Conservation (phyloP, 2,888 invertebrate species). For the Andrena trimmerana region DNA sequence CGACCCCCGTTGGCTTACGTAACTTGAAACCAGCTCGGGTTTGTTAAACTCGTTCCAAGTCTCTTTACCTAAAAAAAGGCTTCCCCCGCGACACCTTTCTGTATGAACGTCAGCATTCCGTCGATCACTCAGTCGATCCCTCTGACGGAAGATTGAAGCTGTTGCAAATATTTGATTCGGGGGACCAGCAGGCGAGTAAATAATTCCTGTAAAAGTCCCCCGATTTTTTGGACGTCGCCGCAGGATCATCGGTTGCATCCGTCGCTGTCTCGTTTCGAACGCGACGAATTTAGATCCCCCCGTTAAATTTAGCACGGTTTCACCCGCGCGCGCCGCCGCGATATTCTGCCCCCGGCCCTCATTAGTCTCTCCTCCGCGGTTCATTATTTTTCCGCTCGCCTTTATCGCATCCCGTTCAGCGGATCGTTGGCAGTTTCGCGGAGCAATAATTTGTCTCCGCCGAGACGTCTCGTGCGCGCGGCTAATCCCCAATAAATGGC, state of each 20-base stretch:
- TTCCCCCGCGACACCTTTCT: not conserved
- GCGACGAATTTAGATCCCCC: slow-evolving; percentile 65
- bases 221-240: slow-evolving; percentile 36
- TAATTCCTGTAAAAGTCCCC: not conserved
- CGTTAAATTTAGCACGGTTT: slow-evolving; percentile 69
- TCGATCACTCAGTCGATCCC: not conserved
- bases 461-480: not conserved
- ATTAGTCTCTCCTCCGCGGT: slow-evolving; percentile 27
- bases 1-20: slow-evolving; percentile 59
- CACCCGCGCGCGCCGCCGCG: slow-evolving; percentile 47
- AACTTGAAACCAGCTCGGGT: slow-evolving; percentile 57
- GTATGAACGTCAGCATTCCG: not conserved
- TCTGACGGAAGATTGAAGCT: not conserved
- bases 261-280: slow-evolving; percentile 42
- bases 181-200: no score
- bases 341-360: slow-evolving; percentile 35
- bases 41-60: slow-evolving; percentile 52
- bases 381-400: slow-evolving; percentile 45
- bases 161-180: no score
- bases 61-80: slow-evolving; percentile 32
- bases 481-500: not conserved
- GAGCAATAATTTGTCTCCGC: not conserved
- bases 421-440: slow-evolving; percentile 4
- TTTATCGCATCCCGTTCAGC: slow-evolving; percentile 24
- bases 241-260: slow-evolving; percentile 20